Evolutionary conservation across 2,797 vertebrate genomes (phyloP).

Genomic region (Crenuchus spilurus): DNA sequence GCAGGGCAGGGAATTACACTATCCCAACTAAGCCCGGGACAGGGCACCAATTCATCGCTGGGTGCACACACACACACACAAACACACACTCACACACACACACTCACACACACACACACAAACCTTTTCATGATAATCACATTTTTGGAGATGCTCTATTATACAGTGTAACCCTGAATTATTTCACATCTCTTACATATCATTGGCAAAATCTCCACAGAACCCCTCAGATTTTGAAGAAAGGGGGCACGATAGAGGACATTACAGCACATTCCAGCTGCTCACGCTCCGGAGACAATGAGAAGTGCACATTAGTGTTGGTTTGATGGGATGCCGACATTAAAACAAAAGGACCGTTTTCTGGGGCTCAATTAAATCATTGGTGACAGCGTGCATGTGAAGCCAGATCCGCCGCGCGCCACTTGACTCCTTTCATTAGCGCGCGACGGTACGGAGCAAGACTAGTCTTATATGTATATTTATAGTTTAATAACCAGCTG

Average conservation of each 20-base stretch:
- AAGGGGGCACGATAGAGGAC: constrained; percentile 51
- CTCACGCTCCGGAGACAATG: constrained; percentile 64
- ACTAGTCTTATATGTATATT: constrained; percentile 75
- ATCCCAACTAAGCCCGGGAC: too few relatives aligned
- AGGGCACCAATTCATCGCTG: too few relatives aligned
- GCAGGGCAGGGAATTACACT: too few relatives aligned
- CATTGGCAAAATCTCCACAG: too few relatives aligned
- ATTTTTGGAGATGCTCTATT: too few relatives aligned
- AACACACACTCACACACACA: too few relatives aligned
- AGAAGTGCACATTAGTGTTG: constrained; percentile 64
- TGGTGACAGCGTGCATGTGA: constrained; percentile 75
- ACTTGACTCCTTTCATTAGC: constrained; percentile 80
- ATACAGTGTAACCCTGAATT: too few relatives aligned
- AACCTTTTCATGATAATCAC: too few relatives aligned
- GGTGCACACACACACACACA: too few relatives aligned
- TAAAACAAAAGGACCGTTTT: constrained; percentile 69
- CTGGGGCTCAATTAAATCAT: constrained; percentile 76
- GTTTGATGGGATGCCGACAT: constrained; percentile 36
- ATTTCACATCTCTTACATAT: too few relatives aligned
- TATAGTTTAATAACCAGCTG: constrained; percentile 83
- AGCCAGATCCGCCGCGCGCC: constrained; percentile 73
- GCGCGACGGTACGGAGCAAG: constrained; percentile 73
- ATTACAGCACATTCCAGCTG: constrained; percentile 55
- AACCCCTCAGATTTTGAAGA: constrained; percentile 10
- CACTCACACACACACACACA: too few relatives aligned